Conservation (phyloP, 2,888 invertebrate species). For the Anthophora plumipes region DNA sequence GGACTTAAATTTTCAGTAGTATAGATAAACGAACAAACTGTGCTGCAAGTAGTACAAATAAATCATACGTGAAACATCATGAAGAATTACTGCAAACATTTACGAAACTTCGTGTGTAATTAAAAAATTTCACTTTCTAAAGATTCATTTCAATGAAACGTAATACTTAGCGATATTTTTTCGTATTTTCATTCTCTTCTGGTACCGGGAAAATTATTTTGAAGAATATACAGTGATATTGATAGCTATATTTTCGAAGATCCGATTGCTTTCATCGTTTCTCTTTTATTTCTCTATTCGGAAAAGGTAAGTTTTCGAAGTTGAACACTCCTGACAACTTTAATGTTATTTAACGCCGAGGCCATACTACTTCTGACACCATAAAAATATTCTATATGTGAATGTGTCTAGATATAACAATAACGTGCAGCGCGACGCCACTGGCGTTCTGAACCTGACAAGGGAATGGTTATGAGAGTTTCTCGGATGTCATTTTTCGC, state of each 20-base stretch:
- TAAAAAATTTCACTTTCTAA: no score
- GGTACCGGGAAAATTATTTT: no score
- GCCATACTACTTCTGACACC: conserved; percentile 9
- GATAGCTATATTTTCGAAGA: background rate
- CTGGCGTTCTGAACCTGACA: conserved; percentile 16
- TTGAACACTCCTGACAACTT: conserved; percentile 16
- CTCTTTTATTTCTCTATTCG: background rate
- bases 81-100: no score
- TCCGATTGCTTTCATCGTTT: no score
- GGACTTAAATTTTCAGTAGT: no score
- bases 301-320: background rate
- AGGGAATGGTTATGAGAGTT: conserved; percentile 34
- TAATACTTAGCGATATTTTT: no score
- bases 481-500: conserved; percentile 1
- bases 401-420: conserved; percentile 40
- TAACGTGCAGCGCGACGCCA: conserved; percentile 20
- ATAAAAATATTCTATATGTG: conserved; percentile 29
- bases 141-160: no score
- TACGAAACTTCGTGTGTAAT: no score
- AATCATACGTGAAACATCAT: no score
- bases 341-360: conserved; percentile 39
- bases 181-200: no score
- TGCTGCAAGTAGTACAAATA: no score
- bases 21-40: no score
- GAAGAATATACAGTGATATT: background rate